Base-by-base conservation (phyloP, 2,888 invertebrate genomes). In the Latrodectus hesperus region DNA sequence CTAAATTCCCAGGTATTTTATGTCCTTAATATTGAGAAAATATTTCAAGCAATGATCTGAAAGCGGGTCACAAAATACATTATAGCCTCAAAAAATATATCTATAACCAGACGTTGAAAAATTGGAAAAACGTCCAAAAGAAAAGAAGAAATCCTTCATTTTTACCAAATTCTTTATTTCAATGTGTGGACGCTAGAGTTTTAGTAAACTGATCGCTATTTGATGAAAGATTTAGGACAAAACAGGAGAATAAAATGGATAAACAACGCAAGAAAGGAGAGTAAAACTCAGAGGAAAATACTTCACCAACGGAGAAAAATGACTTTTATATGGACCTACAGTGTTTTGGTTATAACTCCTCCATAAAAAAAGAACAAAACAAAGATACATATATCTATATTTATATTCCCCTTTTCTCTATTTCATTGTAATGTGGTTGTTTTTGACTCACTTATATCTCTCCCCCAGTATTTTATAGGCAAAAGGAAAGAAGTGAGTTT, bases 321-420 rank as follows among this genome's bases (percentile, higher is more conserved):
- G 79, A 85, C 85, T 85, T 79, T 84, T 84, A 77, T 67, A 85
- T 75, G 85, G 80, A 74, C 80, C 80, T 75, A 26, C 71, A 80
- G 85, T 75, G 74, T 85, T 85, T 85, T 68, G 71, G 85, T 80
- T 80, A 80, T 80, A 80, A 85, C 79, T 79, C 65, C 38, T n/a
- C 80, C 74, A 80, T 77, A 86, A 76, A 81, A 76, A 86, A 81
- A 38, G 6, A 76, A 81, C 86, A 81, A 72, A 38, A 86, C 38
- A 38, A 38, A 38, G 38, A 38, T 38, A 38, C 38, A 38, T 38
- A 38, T 38, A 38, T 38, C 38, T 38, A 38, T 38, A 38, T 38
- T 38, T 38, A 71, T 38, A 38, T 68, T 52, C 68, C 53, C 49
- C 52, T 49, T 12, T 65, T 60, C 38, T 38, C 67, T 17, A 51